Evolutionary conservation across 2,888 invertebrate species (phyloP).

Genomic region (Hololepta plana): DNA sequence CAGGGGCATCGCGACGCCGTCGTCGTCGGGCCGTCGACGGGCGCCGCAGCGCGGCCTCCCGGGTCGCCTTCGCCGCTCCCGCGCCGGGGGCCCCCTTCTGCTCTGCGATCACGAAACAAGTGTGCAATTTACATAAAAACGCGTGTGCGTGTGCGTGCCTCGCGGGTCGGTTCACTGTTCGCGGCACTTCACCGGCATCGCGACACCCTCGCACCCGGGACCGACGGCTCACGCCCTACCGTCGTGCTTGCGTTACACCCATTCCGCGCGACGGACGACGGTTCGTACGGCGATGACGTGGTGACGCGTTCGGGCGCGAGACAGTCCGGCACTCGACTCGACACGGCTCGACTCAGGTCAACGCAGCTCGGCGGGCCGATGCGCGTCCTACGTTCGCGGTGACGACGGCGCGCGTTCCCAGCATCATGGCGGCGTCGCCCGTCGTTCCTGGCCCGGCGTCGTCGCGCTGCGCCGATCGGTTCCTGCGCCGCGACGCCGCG

Average conservation of each 20-base stretch:
- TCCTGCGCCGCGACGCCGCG: conserved; percentile 12
- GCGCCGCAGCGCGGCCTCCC: conserved; percentile 4
- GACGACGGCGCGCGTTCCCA: conserved; percentile 12
- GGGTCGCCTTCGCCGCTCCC: conserved; percentile 1
- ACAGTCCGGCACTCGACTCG: conserved; percentile 6
- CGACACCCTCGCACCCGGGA: conserved; percentile 14
- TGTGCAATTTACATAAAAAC: too few species aligned
- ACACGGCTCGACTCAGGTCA: conserved; percentile 8
- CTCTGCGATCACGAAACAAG: too few species aligned
- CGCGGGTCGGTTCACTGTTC: too few species aligned
- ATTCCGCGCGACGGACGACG: conserved; percentile 15
- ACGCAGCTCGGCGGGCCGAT: conserved; percentile 10
- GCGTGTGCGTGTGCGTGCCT: too few species aligned
- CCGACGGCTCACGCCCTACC: conserved; percentile 18
- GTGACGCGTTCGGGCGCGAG: conserved; percentile 3
- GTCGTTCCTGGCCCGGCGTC: conserved; percentile 17
- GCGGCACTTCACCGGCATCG: conserved; percentile 13
- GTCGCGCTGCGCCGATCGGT: conserved; percentile 10
- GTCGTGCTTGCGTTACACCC: conserved; percentile 17
- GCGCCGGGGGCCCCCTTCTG: too few species aligned
- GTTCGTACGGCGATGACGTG: conserved; percentile 8
- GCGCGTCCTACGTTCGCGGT: conserved; percentile 11
- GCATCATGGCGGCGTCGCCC: conserved; percentile 19
- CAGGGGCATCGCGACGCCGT: conserved; percentile 4
- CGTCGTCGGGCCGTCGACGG: conserved; percentile 4